Evolutionary conservation across 2,888 invertebrate genomes (phyloP).

Genomic region (Dendrolimus pini): DNA sequence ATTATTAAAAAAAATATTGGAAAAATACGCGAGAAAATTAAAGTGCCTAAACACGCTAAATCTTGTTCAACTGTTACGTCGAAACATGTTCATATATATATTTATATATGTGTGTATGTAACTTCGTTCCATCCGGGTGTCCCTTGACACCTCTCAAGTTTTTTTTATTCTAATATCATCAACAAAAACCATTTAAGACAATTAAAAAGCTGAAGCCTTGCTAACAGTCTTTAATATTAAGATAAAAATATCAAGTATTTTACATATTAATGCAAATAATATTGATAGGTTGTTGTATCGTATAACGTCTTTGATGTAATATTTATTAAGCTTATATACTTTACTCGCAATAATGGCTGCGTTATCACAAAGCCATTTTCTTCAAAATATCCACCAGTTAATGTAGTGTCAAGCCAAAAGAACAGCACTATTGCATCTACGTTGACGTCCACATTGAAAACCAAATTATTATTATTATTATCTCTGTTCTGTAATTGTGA

Average conservation of each 20-base stretch:
- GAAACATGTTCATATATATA: too few species aligned
- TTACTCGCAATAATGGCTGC: constrained; percentile 24
- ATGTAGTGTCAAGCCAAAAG: constrained; percentile 80
- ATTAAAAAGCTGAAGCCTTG: too few species aligned
- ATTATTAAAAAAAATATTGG: too few species aligned
- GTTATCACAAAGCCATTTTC: constrained; percentile 84
- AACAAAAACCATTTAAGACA: too few species aligned
- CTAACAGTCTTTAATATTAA: too few species aligned
- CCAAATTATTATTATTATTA: constrained; percentile 13
- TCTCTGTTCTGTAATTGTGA: constrained; percentile 16
- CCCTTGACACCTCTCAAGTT: too few species aligned
- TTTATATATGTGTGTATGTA: too few species aligned
- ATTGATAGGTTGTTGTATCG: constrained; percentile 43
- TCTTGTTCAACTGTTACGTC: too few species aligned
- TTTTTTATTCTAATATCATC: too few species aligned
- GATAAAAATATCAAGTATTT: not conserved
- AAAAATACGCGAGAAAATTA: too few species aligned
- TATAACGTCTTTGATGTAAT: constrained; percentile 30
- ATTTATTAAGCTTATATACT: constrained; percentile 26
- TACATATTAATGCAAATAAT: constrained; percentile 38
- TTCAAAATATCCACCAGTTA: constrained; percentile 79
- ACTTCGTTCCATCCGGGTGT: too few species aligned
- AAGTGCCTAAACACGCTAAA: too few species aligned
- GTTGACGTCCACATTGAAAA: constrained; percentile 36
- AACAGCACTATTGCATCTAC: constrained; percentile 79